Evolutionary conservation across 2,888 invertebrate species (phyloP).

Genomic region (Sinhomidia bicolor): DNA sequence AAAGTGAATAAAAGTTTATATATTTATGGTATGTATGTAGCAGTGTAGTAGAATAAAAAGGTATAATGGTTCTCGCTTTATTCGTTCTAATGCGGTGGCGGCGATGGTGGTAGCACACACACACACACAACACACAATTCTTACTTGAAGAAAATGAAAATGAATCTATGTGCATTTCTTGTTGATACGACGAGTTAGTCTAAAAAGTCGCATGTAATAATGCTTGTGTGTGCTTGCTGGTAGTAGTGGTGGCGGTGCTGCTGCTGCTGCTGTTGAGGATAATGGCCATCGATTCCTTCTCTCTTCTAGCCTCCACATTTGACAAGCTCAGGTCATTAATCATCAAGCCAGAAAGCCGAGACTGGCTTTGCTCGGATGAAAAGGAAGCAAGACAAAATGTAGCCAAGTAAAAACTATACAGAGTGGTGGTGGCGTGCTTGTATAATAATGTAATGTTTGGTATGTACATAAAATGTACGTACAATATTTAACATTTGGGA

Average conservation of each 20-base stretch:
- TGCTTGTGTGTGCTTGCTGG: too few relatives aligned
- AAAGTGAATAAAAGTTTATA: background rate
- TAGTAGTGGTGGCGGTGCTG: too few relatives aligned
- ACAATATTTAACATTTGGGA: conserved; percentile 14
- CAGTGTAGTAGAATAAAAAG: background rate
- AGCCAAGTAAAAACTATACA: conserved; percentile 44
- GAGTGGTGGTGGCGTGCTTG: too few relatives aligned
- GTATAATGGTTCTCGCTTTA: background rate
- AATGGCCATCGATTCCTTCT: conserved; percentile 78
- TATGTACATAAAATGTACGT: conserved; percentile 17
- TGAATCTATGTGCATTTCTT: conserved; percentile 54
- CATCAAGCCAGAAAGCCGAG: conserved; percentile 74
- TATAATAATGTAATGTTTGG: background rate
- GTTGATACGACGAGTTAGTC: conserved; percentile 57
- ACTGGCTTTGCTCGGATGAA: conserved; percentile 56
- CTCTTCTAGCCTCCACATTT: conserved; percentile 77
- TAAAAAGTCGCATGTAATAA: conserved; percentile 58
- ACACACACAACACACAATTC: conserved; percentile 26
- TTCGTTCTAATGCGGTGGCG: background rate
- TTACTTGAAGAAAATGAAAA: conserved; percentile 59
- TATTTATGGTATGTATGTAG: background rate
- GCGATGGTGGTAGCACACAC: conserved; percentile 19
- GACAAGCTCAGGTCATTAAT: conserved; percentile 79
- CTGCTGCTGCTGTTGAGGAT: conserved; percentile 54
- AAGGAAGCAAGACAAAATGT: conserved; percentile 66